Evolutionary conservation across 2,888 invertebrate species (phyloP), one percentile per base, ranked within the genome.

Genomic region (Erynnis tages): DNA sequence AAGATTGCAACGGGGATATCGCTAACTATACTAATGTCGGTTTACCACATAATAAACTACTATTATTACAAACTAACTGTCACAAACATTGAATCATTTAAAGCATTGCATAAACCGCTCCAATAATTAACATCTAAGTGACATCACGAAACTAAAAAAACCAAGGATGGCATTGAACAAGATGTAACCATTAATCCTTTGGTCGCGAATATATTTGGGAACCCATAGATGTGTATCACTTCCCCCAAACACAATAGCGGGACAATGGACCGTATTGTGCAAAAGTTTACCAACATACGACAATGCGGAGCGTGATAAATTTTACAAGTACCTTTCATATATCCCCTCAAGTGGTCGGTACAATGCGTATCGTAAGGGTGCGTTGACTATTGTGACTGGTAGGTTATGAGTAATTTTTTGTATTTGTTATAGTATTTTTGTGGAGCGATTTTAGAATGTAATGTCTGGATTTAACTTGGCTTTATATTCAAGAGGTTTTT

Each of bases 241-340:
- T 73, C 63, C 55, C 43, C 35, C 54, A 23, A 34, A 38, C 53
- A 49, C 59, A 52, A 52, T 53, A 45, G 44, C 7, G 25, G 44
- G 58, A 81, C 78, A 78, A 79, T 70, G 59, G 65, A 43, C 43
- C 54, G 61, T 58, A 73, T 82, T 81, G 81, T 82, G 64, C 58
- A 62, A 67, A 71, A 86, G 88, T 88, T 84, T 88, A 83, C 87
- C 84, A 87, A 87, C 88, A 88, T 69, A 74, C 67, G 72, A 78
- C 76, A 79, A 73, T 72, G 71, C 63, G 69, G 71, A 70, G 75
- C 79, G 79, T 84, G 86, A 87, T 87, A 84, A 85, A 84, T 86
- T 81, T 73, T 64, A 71, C 74, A 79, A 79, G 82, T 81, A 56
- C 57, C 54, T 52, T 55, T 55, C 25, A 44, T 21, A 19, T 34